Evolutionary conservation across 2,797 vertebrate species (phyloP), one percentile per base, ranked within the genome.

Genomic region (Characodon lateralis): DNA sequence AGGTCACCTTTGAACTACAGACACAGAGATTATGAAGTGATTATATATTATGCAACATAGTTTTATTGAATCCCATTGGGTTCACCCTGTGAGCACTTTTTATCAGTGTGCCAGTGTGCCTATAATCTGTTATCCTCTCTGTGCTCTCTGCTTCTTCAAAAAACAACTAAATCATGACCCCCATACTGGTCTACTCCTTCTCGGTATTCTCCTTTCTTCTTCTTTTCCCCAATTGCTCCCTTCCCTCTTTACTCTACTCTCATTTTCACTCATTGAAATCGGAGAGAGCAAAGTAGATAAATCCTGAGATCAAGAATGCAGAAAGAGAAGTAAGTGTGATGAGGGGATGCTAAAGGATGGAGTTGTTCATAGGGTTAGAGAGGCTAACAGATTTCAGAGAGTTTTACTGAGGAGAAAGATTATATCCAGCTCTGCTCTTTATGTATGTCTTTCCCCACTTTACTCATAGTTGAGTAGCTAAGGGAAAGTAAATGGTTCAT

Each of bases 231-330:
- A 0, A 16, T 75, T 72, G 14, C 69, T 77, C 74, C 78, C 71
- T 73, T 66, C 58, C 56, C 53, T 18, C 59, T 84, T 76, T 75
- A 70, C 85, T 77, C 71, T 63, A 59, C 86, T 89, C 83, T 90
- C 80, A 92, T 92, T 93, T 89, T 89, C 80, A 80, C 85, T 24
- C 65, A 68, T 63, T 89, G 86, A 89, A 88, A 91, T 71, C 53
- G 71, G 86, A 89, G 84, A 71, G 72, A 84, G 41, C 63, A 65
- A 76, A 84, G 73, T 72, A 66, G 82, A 88, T 90, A 89, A 88
- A 88, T 82, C 84, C 76, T 46, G 83, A 87, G 85, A 88, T 69
- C 77, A 79, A 83, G 82, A 78, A 81, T 73, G 78, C 79, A 78
- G 70, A 66, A 81, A 76, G 77, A 77, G 72, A 85, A 58, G 77